Conservation (phyloP, 2,113 vertebrate genomes). For the Sturnus vulgaris region DNA sequence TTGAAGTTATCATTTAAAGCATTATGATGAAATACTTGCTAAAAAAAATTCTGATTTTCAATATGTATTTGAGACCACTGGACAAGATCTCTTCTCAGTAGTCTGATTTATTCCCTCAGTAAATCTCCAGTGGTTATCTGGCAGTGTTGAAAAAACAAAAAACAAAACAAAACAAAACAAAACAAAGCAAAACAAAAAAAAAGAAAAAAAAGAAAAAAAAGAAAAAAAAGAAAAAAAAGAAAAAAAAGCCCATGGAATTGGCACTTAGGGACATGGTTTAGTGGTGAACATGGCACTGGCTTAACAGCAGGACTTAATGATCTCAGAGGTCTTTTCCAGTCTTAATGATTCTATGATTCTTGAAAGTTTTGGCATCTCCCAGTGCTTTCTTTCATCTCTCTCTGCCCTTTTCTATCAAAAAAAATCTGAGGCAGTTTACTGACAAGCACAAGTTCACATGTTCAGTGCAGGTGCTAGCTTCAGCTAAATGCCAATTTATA, state of each 20-base stretch:
- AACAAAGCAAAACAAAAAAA: neutral
- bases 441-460: neutral
- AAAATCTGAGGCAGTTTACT: neutral
- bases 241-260: neutral
- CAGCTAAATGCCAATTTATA: constrained; percentile 48
- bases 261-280: neutral
- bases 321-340: neutral
- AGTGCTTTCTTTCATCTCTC: neutral
- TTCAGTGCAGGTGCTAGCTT: neutral
- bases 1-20: neutral
- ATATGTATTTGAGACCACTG: neutral
- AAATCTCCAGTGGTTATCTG: neutral
- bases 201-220: neutral
- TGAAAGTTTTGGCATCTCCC: neutral
- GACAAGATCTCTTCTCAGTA: neutral
- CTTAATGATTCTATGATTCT: neutral
- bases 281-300: neutral
- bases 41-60: neutral
- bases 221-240: neutral
- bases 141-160: neutral
- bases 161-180: no score
- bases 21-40: neutral
- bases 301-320: neutral
- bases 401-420: neutral
- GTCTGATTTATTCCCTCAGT: neutral